Base-by-base conservation (phyloP, 2,888 invertebrate genomes). In the Crossocerus cetratus region DNA sequence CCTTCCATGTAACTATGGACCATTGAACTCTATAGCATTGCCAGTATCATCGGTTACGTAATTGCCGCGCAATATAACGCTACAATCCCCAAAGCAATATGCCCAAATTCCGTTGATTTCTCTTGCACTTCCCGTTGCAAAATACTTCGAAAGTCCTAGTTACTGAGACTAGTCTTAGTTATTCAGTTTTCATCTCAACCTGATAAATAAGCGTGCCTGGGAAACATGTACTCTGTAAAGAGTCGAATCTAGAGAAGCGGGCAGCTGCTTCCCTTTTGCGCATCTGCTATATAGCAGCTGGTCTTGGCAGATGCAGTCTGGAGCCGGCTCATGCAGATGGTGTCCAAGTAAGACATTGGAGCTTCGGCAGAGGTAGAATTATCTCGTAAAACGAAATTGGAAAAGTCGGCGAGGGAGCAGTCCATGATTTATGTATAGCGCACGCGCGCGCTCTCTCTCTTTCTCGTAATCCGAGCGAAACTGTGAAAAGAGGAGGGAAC, bases 281-380 rank as follows among this genome's bases (percentile, higher is more conserved):
- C 88, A 88, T 87, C 88, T 88, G 88, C 84, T 76, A 76, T 77
- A 67, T 72, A 49, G 22, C 86, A 84, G 86, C 84, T 85, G 86
- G 80, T 80, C 83, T 21, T 74, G 81, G 78, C 86, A 85, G 83
- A 85, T 86, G 85, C 73, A 72, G 68, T 5, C 21, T 42, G 16
- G 64, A 56, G 57, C 74, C 62, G 56, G 20, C 20, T 58, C 16
- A n/a, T 2, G 23, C 73, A 67, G 62, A 65, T 72, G 74, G 56
- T 32, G 32, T 32, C 32, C 32, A 32, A 32, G 32, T 32, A 11
- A 32, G 32, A n/a, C n/a, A 32, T 32, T 32, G 32, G 32, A 32
- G 32, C 32, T 32, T 32, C 32, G 5, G 32, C 2, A 32, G 32
- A 32, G 32, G 8, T 32, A 11, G 11, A 32, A 32, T 32, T 32